Percentiles rank a stretch among this genome's conserved stretches.
phyloP scores from a whole-genome alignment of 2,113 vertebrate genomes.

The Steatornis caripensis region DNA sequence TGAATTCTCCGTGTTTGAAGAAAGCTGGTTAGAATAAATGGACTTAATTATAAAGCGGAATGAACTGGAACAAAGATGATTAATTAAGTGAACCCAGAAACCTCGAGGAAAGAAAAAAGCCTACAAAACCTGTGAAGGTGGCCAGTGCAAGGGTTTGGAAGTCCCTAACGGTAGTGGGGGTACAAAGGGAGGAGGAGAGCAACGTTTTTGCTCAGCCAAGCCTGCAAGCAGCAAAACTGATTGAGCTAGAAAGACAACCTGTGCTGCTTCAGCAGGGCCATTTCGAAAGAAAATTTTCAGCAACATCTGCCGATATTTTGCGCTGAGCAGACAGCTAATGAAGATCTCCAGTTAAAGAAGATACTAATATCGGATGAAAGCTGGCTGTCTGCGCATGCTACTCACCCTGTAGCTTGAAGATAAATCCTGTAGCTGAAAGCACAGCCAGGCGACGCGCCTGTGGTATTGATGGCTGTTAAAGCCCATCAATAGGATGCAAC shows the following conservation, averaged over 20 bases:
- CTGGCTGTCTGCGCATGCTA: background rate
- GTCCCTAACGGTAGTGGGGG: background rate
- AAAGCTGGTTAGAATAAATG: background rate
- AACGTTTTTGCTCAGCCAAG: background rate
- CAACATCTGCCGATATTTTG: background rate
- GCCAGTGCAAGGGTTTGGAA: background rate
- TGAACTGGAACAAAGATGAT: slow-evolving; percentile 20
- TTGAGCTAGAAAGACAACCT: background rate
- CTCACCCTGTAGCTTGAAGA: background rate
- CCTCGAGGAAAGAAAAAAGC: background rate
- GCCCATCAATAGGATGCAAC: background rate
- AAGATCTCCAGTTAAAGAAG: background rate
- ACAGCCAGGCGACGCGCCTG: background rate
- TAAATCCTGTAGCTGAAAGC: background rate
- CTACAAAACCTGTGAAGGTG: background rate
- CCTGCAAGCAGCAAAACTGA: background rate
- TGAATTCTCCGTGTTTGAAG: background rate
- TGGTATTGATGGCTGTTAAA: background rate
- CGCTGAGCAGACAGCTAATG: background rate
- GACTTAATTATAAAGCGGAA: slow-evolving; percentile 25
- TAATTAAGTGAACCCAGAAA: slow-evolving; percentile 2
- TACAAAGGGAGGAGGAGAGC: background rate
- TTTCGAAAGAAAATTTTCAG: background rate
- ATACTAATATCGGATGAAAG: background rate
- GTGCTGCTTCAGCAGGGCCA: background rate